Conservation (phyloP, 2,113 vertebrate species). For the Gymnorhina tibicen region DNA sequence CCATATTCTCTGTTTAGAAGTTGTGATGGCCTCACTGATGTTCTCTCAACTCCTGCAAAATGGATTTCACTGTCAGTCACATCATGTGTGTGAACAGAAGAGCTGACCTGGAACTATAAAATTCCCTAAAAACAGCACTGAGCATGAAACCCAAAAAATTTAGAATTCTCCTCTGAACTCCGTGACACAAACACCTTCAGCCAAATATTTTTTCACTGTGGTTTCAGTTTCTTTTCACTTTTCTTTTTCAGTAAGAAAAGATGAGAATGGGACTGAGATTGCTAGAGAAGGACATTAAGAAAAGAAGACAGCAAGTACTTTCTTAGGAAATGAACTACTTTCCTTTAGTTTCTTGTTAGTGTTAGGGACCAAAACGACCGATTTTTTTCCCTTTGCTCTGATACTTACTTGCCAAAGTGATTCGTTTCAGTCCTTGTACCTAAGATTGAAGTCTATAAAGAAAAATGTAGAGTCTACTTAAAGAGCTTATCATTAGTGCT, state of each 20-base stretch:
- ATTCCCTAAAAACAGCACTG: not conserved
- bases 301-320: not conserved
- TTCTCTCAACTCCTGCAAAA: not conserved
- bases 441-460: not conserved
- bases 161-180: not conserved
- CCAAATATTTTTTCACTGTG: not conserved
- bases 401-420: not conserved
- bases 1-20: not conserved
- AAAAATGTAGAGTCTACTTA: not conserved
- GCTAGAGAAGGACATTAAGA: not conserved
- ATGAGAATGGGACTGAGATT: not conserved
- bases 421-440: not conserved
- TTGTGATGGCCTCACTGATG: not conserved
- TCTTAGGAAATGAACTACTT: not conserved
- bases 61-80: not conserved
- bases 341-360: not conserved
- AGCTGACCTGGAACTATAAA: not conserved
- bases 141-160: not conserved
- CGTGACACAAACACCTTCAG: not conserved
- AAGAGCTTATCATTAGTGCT: not conserved
- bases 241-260: not conserved
- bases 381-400: not conserved
- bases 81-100: not conserved
- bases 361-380: not conserved
- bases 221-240: not conserved